Base-by-base conservation (phyloP, 2,113 vertebrate genomes). In the Heliornis fulica region DNA sequence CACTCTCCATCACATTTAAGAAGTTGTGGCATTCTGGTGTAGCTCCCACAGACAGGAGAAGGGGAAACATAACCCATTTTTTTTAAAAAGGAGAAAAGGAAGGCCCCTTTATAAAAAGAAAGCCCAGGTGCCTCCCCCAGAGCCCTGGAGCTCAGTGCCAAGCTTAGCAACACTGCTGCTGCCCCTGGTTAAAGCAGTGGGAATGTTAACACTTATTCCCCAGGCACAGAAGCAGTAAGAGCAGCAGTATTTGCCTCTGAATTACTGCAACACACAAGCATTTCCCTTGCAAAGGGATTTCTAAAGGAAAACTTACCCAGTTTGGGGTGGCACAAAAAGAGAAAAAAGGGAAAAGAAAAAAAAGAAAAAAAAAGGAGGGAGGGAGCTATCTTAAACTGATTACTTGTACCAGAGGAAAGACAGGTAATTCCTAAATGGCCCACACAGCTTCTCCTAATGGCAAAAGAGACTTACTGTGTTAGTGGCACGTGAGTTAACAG, bases 301-400 rank as follows among this genome's bases (percentile, higher is more conserved):
- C 76, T 38, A 50, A 88, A 48, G 32, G 13, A 86, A 2, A 8
- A 45, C 0, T 0, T 29, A 50, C 13, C 13, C 32, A 40, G 36
- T 40, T 50, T 22, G 64, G 78, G 26, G 2, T 23, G 26, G 32
- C 20, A 69, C 23, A 28, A 7, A 4, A 19, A 23, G 10, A 25
- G 26, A 51, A 26, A 7, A 21, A 51, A 34, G 1, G 3, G 2
- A 11, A n/a, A n/a, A n/a, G 2, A 51, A 4, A 48, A 28, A 7
- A 3, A 25, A 22, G 9, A 18, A 45, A 45, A 45, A 45, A 13
- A 13, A 32, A 1, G 3, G 2, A 8, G 14, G 6, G 2, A 3
- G 8, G 2, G 2, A 20, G 6, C 10, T 66, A 29, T 60, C 57
- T 40, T 78, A 32, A 65, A 17, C 22, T 45, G 25, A 17, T 70